Conservation (phyloP, 2,797 vertebrate species). For the Spheniscus humboldti region DNA sequence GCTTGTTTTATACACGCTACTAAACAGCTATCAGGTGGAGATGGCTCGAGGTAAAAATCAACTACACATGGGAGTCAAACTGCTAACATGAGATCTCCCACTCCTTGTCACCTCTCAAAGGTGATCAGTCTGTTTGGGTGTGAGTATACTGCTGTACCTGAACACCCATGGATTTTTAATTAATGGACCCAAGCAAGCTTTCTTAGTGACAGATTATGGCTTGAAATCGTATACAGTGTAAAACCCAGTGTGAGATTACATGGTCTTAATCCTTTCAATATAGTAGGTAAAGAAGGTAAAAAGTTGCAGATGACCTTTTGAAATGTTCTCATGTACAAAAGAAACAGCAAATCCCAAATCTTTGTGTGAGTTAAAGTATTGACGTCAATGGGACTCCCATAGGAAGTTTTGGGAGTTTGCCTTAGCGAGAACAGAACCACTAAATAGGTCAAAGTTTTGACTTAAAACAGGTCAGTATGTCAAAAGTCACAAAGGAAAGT, state of each 20-base stretch:
- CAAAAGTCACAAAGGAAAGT: not conserved
- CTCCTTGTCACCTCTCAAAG: not conserved
- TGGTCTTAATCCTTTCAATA: not conserved
- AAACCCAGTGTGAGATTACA: not conserved
- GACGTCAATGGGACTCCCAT: not conserved
- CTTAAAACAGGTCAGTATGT: not conserved
- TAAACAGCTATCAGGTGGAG: not conserved
- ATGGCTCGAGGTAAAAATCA: accelerated
- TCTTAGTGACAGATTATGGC: not conserved
- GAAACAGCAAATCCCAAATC: not conserved
- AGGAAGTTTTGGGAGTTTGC: not conserved
- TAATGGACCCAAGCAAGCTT: not conserved
- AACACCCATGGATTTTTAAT: not conserved
- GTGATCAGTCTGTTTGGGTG: not conserved
- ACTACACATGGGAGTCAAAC: not conserved
- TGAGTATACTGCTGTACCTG: not conserved
- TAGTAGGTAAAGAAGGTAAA: not conserved
- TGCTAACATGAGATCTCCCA: not conserved
- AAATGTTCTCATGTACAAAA: not conserved
- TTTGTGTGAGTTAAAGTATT: not conserved
- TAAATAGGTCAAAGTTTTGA: not conserved
- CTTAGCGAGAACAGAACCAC: not conserved
- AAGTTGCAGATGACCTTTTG: not conserved
- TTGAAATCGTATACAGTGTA: not conserved
- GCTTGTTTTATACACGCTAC: not conserved